Evolutionary conservation across 2,113 vertebrate species (phyloP).

Genomic region (Triplophysa dalaica): DNA sequence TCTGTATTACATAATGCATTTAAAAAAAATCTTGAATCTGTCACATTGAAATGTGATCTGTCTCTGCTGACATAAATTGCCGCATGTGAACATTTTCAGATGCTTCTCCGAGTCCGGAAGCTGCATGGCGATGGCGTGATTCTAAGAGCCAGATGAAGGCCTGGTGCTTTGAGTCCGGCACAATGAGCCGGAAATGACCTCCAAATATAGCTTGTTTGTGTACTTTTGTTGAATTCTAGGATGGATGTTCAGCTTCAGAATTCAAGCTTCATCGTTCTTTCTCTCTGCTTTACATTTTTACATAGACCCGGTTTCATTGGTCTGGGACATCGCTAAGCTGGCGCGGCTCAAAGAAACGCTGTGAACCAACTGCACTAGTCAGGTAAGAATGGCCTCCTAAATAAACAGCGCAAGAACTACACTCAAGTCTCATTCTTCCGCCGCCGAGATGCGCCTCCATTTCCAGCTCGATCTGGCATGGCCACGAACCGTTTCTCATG

Average conservation of each 20-base stretch:
- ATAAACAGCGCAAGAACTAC: conserved; percentile 48
- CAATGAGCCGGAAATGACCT: not conserved
- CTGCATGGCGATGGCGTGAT: not conserved
- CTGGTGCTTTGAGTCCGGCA: not conserved
- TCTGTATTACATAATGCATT: not conserved
- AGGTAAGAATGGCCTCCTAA: conserved; percentile 57
- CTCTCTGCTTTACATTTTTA: conserved; percentile 52
- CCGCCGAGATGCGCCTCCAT: conserved; percentile 14
- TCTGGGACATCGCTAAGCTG: conserved; percentile 40
- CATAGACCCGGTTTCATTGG: conserved; percentile 46
- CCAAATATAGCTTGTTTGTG: not conserved
- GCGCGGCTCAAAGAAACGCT: conserved; percentile 55
- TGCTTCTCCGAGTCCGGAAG: not conserved
- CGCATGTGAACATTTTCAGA: not conserved
- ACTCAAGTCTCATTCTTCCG: conserved; percentile 51
- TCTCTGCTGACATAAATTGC: not conserved
- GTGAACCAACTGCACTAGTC: conserved; percentile 46
- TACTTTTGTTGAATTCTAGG: not conserved
- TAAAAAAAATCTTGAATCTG: no score
- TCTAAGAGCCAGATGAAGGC: not conserved
- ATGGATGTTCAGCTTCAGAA: not conserved
- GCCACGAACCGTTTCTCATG: conserved; percentile 58
- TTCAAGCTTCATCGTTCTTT: not conserved
- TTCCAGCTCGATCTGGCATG: conserved; percentile 52
- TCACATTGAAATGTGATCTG: not conserved